Percentiles rank a stretch among this genome's conserved stretches.
phyloP scores from a whole-genome alignment of 2,797 vertebrate genomes.

The Cetoscarus ocellatus region DNA sequence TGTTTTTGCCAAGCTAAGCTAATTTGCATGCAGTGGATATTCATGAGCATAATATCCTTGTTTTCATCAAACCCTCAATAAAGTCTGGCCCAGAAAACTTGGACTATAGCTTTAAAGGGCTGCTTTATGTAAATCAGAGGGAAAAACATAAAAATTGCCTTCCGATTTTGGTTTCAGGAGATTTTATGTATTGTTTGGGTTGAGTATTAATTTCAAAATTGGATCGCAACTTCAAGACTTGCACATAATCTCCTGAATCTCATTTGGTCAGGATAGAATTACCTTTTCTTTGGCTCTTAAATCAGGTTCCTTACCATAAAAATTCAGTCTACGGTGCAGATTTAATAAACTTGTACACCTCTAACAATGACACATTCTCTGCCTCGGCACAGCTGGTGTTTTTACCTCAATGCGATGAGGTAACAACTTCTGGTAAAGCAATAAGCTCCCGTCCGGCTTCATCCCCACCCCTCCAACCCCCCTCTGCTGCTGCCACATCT shows the following conservation, averaged over 20 bases:
- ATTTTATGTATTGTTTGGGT: constrained; percentile 19
- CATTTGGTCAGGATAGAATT: constrained; percentile 14
- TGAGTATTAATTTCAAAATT: constrained; percentile 17
- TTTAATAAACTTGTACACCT: constrained; percentile 51
- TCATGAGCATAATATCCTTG: not conserved
- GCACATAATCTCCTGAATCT: constrained; percentile 28
- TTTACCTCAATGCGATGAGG: constrained; percentile 68
- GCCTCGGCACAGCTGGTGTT: constrained; percentile 68
- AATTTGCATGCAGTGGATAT: not conserved
- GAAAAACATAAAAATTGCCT: not conserved
- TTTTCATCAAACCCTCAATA: not conserved
- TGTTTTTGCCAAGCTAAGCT: not conserved
- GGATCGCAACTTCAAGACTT: constrained; percentile 5
- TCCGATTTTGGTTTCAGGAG: not conserved
- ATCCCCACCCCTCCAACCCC: no score
- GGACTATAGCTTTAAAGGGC: not conserved
- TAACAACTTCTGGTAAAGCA: constrained; percentile 73
- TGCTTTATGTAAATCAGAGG: not conserved
- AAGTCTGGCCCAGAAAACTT: not conserved
- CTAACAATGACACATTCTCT: constrained; percentile 54
- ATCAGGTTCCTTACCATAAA: constrained; percentile 8
- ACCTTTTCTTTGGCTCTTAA: constrained; percentile 14
- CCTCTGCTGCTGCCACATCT: constrained; percentile 25
- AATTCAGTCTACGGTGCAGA: constrained; percentile 23
- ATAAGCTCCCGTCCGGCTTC: constrained; percentile 63